These are phyloP conservation scores for Macrotus californicus DNA, from an alignment of 2,113 vertebrate species.

Conservation along the genomic window DNA sequence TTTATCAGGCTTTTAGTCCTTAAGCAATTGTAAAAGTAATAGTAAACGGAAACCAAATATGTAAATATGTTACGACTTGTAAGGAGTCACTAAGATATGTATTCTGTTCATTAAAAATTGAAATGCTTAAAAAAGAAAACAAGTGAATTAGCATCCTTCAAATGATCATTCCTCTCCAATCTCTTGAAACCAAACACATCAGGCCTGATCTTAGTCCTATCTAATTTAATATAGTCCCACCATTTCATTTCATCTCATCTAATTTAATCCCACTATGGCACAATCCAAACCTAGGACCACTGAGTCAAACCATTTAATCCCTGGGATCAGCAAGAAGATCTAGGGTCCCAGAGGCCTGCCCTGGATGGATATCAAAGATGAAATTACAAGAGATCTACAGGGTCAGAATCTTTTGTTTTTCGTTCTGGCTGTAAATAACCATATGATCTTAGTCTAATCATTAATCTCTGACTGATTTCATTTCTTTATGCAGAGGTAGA, in stretches of 20 bases:
- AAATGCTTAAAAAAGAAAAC: background rate
- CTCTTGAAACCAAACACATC: background rate
- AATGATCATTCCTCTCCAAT: background rate
- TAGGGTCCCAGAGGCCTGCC: background rate
- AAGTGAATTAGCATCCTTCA: background rate
- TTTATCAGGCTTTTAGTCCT: slow-evolving; percentile 2
- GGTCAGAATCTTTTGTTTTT: background rate
- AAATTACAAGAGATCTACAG: background rate
- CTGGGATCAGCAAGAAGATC: background rate
- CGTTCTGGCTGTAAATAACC: background rate
- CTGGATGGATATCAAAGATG: background rate
- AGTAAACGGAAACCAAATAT: slow-evolving; percentile 34
- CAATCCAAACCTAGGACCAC: background rate
- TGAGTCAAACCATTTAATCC: background rate
- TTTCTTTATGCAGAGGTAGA: background rate
- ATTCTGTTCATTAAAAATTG: background rate
- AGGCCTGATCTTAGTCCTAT: background rate
- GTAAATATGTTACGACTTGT: background rate
- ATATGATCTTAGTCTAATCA: background rate
- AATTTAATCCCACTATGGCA: background rate
- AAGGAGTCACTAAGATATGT: background rate
- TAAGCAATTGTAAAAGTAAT: slow-evolving; percentile 20
- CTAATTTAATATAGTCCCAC: background rate
- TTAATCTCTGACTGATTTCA: background rate
- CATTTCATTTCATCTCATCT: background rate